Evolutionary conservation across 1,140 invertebrate species (phyloP).

Genomic region (Rhyacophila brunnea): DNA sequence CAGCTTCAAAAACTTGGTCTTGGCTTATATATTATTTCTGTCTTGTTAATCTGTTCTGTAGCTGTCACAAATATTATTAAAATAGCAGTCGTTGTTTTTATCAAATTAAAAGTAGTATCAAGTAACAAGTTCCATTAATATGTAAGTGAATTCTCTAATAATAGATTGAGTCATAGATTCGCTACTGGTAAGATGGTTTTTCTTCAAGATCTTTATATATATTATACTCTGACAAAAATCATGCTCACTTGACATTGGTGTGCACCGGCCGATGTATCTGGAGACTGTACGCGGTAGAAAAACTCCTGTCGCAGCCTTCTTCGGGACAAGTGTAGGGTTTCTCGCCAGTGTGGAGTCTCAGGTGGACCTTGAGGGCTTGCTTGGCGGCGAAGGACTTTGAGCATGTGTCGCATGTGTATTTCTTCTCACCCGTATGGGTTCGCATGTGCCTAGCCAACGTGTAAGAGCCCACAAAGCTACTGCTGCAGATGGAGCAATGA

Average conservation of each 20-base stretch:
- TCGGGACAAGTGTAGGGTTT: conserved; percentile 54
- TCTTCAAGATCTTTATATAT: no score
- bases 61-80: no score
- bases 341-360: conserved; percentile 44
- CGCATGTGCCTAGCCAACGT: conserved; percentile 44
- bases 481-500: conserved; percentile 54
- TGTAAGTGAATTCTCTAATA: no score
- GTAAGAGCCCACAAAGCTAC: conserved; percentile 45
- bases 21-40: no score
- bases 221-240: no score
- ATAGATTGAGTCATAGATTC: no score
- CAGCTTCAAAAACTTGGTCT: no score
- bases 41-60: no score
- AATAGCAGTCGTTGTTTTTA: no score
- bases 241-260: conserved; percentile 9
- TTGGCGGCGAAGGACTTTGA: conserved; percentile 47
- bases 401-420: conserved; percentile 48
- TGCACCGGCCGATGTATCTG: conserved; percentile 27
- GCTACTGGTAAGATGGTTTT: no score
- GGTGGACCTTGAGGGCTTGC: conserved; percentile 55
- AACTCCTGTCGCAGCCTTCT: conserved; percentile 40
- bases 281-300: conserved; percentile 18
- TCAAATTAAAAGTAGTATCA: no score
- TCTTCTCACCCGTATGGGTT: conserved; percentile 61
- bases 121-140: no score